Evolutionary conservation across 1,140 invertebrate species (phyloP).

Genomic region (Pseudomyrmex flavicornis): DNA sequence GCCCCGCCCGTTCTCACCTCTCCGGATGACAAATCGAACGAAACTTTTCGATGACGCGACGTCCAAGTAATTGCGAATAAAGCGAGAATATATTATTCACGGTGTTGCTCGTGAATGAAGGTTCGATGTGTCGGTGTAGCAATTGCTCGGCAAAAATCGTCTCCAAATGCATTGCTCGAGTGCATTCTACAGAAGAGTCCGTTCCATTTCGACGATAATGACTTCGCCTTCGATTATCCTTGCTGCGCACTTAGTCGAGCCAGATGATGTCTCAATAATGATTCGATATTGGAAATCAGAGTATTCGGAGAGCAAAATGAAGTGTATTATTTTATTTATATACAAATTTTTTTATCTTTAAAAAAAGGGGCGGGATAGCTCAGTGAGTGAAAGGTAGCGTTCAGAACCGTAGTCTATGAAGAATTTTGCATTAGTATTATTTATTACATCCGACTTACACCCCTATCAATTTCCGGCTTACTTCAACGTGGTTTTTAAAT

Average conservation of each 20-base stretch:
- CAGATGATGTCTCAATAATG: constrained; percentile 12
- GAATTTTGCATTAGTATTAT: too few relatives aligned
- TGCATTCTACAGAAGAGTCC: constrained; percentile 9
- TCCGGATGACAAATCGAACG: constrained; percentile 45
- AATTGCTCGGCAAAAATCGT: background rate
- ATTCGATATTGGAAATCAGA: constrained; percentile 21
- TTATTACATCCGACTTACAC: too few relatives aligned
- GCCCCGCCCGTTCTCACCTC: background rate
- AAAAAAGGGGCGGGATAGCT: too few relatives aligned
- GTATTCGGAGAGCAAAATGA: background rate
- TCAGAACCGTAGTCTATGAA: too few relatives aligned
- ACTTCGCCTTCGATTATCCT: constrained; percentile 7
- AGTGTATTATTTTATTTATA: background rate
- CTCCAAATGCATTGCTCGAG: background rate
- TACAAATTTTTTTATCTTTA: too few relatives aligned
- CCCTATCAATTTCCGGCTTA: too few relatives aligned
- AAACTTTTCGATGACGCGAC: constrained; percentile 37
- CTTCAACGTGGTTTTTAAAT: too few relatives aligned
- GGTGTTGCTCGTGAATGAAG: constrained; percentile 5
- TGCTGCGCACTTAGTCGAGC: background rate
- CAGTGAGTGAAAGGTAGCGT: too few relatives aligned
- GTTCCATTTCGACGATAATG: constrained; percentile 34
- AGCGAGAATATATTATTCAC: constrained; percentile 43
- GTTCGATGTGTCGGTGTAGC: background rate
- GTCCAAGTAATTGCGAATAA: constrained; percentile 45